Evolutionary conservation across 2,113 vertebrate genomes (phyloP), one percentile per base, ranked within the genome.

Genomic region (Eubucco bourcierii): DNA sequence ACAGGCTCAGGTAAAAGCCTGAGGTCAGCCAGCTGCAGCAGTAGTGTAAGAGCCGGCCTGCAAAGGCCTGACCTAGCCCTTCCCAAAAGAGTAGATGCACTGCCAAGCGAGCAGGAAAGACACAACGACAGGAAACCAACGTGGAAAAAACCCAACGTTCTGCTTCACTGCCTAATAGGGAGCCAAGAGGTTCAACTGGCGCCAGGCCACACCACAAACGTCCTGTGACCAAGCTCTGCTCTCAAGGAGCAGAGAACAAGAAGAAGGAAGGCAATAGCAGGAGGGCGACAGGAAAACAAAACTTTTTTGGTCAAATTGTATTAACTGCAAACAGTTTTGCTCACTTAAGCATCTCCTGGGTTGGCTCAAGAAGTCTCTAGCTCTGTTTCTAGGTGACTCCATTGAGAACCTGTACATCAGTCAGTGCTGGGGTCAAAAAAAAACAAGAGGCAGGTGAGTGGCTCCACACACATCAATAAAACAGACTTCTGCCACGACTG

Each of bases 401-500:
- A 1, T 0, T 63, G 25, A 47, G 53, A 85, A 64, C 15, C 8
- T 13, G 18, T 61, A 60, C 3, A 4, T 37, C 81, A 89, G 14
- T 70, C n/a, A 0, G 0, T 0, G 0, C 15, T 0, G 0, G 44
- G 20, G 50, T 59, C 78, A 89, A 23, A 88, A 89, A 23, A 88
- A 88, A 86, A 25, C 53, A 88, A 87, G 60, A 1, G 3, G 47
- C 4, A 7, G 20, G 27, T 68, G 19, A 29, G 27, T 68, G 19
- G n/a, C 33, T 80, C 77, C 53, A 60, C 6, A 31, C n/a, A 74
- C n/a, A 41, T 52, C 34, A 84, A 10, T 27, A 84, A 70, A 76
- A 28, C 24, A 73, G n/a, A 53, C 25, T 84, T 65, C 58, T 59
- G n/a, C 10, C 29, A 44, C 10, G 27, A 63, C 15, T 34, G 74